Evolutionary conservation across 2,888 invertebrate species (phyloP), one percentile per base, ranked within the genome.

Genomic region (Luperina testacea): DNA sequence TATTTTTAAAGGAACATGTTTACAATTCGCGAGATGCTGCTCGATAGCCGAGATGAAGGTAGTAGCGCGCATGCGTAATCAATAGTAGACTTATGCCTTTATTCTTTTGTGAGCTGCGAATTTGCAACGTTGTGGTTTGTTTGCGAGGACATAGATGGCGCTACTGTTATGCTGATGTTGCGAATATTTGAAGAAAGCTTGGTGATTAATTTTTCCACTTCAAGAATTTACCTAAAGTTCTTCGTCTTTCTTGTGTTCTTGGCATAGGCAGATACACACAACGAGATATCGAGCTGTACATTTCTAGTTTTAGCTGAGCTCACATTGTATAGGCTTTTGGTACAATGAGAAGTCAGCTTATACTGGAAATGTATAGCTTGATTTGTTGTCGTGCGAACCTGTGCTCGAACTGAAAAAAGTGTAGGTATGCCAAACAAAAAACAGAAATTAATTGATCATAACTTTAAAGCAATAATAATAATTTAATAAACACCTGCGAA

Each of bases 31-130:
- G 65, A 81, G 89, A 90, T 86, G 88, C 86, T 90, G 84, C 45
- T 65, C 38, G 20, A 84, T 87, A 76, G 82, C 79, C 61, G 80
- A 84, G 91, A 91, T 90, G 91, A 84, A 71, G 53, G 48, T 76
- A 73, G 78, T 77, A 89, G 63, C 80, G 91, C 96, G 96, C 96
- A 94, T 87, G 95, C 95, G 96, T 93, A 93, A 96, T 96, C 96
- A 92, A 96, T 96, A 96, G 67, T 69, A n/a, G 53, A 78, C 75
- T 64, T 83, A 78, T 80, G 81, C 78, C 85, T 53, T 72, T 85
- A 64, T 76, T 32, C n/a, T 71, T 68, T 32, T 68, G n/a, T 38
- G 72, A 68, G n/a, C 11, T 67, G 38, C 8, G 15, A 69, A 85
- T 88, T 87, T 87, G 86, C 79, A 82, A 80, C 65, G 38, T 79